Evolutionary conservation across 2,797 vertebrate species (phyloP).

Genomic region (Falco cherrug): DNA sequence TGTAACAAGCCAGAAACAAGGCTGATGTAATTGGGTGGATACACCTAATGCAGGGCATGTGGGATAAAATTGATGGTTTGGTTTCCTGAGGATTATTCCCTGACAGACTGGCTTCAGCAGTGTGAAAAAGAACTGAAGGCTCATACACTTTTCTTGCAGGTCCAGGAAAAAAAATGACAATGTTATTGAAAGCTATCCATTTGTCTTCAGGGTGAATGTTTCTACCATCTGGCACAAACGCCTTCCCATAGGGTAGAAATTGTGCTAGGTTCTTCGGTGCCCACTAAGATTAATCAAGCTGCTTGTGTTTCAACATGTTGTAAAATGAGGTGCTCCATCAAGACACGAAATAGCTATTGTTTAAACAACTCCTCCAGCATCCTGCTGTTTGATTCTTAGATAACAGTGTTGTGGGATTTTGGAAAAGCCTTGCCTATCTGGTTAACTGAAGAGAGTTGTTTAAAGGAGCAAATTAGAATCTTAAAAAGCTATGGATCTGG

Average conservation of each 20-base stretch:
- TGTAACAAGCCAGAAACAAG: background rate
- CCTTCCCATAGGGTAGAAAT: background rate
- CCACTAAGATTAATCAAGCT: background rate
- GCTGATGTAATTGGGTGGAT: background rate
- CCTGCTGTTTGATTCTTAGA: slow-evolving; percentile 17
- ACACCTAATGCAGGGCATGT: background rate
- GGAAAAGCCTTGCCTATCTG: background rate
- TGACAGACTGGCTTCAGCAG: background rate
- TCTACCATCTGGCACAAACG: background rate
- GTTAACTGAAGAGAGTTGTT: background rate
- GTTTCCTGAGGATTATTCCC: background rate
- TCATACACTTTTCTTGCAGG: background rate
- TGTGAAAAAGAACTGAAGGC: background rate
- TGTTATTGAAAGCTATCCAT: background rate
- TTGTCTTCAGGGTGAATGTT: background rate
- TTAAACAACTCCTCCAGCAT: slow-evolving; percentile 17
- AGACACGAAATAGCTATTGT: background rate
- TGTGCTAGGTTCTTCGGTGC: background rate
- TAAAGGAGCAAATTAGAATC: background rate
- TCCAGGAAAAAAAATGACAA: background rate
- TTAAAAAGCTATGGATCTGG: background rate
- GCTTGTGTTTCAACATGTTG: background rate
- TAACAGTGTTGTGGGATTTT: background rate
- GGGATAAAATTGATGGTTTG: background rate
- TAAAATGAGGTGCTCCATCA: background rate